Evolutionary conservation across 2,888 invertebrate genomes (phyloP).

Genomic region (Cistogaster globosa): DNA sequence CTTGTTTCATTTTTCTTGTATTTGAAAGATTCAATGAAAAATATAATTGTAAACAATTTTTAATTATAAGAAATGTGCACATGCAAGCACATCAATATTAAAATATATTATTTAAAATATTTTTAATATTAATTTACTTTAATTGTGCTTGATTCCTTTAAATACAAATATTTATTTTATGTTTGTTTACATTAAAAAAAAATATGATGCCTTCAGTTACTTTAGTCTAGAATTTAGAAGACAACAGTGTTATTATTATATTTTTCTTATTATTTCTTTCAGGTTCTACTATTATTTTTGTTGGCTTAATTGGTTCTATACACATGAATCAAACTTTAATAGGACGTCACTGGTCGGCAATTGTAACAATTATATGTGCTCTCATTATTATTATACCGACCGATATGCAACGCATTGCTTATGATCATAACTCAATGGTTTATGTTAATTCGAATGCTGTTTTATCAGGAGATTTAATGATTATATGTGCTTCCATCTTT

Average conservation of each 20-base stretch:
- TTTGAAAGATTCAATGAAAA: too few species aligned
- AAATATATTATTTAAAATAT: too few species aligned
- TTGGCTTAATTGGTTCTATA: constrained; percentile 92
- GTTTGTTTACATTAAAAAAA: too few species aligned
- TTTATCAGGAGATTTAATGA: constrained; percentile 91
- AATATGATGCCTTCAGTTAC: too few species aligned
- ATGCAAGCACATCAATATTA: too few species aligned
- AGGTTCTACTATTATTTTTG: constrained; percentile 94
- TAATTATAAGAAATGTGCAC: too few species aligned
- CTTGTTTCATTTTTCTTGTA: too few species aligned
- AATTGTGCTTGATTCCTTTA: too few species aligned
- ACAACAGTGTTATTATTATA: background rate
- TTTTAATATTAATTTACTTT: too few species aligned
- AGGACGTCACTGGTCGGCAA: constrained; percentile 90
- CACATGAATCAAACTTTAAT: constrained; percentile 88
- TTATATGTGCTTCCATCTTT: constrained; percentile 90
- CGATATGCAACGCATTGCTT: constrained; percentile 84
- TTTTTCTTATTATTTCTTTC: background rate
- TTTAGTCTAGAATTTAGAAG: too few species aligned
- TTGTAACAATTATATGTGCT: constrained; percentile 88
- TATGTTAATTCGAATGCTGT: constrained; percentile 86
- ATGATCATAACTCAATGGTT: constrained; percentile 76
- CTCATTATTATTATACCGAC: constrained; percentile 89
- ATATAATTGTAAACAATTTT: too few species aligned
- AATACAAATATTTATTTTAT: too few species aligned